Evolutionary conservation across 37 sponge, comb jelly and placozoan genomes (phyloP), one percentile per base, ranked within the genome.

Genomic region (Spongilla lacustris): DNA sequence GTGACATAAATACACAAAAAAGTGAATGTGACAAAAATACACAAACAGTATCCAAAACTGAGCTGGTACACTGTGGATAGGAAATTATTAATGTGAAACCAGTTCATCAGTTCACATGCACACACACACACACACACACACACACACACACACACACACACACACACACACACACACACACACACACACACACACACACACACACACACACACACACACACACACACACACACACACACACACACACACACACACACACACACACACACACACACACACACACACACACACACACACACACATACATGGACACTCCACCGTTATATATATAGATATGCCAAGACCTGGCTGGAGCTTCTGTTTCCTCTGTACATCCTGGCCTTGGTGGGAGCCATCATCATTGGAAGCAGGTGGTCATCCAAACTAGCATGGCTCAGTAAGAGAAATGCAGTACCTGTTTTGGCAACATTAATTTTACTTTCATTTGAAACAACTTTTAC

Each of bases 311-410:
- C n/a, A n/a, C n/a, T n/a, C n/a, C n/a, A n/a, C n/a, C n/a, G n/a
- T n/a, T n/a, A n/a, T n/a, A n/a, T n/a, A n/a, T n/a, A n/a, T n/a
- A n/a, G n/a, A 36, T 82, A 38, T 35, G 28, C 19, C 28, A 82
- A 82, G 46, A 82, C 85, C 17, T 83, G 83, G 83, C 74, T 83
- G 3, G 34, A 74, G 35, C 19, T 83, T 74, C 32, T 83, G 49
- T 83, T 83, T 58, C 83, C 83, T 4, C 23, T 66, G 37, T 83
- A 83, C 28, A 49, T 83, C 28, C 30, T 35, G n/a, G 30, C 24
- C 24, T 2, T 83, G 31, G 75, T 73, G 13, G 58, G 33, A n/a
- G 2, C 74, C 58, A 50, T 74, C 23, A 83, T 74, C 34, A 23
- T 83, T 26, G 32, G 36, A n/a, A 50, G 74, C 32, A 27, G 32